phyloP scores from a whole-genome alignment of 2,797 vertebrate genomes.

The Choloepus didactylus region DNA sequence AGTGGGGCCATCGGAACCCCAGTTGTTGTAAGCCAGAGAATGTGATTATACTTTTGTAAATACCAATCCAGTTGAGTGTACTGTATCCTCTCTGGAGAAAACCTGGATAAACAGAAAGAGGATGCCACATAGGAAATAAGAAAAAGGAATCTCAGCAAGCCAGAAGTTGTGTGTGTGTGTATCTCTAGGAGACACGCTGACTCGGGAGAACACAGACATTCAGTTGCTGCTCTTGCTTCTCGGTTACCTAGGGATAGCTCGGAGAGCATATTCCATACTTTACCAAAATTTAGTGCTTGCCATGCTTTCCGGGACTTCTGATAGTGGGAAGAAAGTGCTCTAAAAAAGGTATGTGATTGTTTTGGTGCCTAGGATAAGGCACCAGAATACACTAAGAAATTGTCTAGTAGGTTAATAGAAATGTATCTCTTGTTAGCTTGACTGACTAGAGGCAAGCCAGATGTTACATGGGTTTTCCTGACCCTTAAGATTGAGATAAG shows the following conservation, averaged over 20 bases:
- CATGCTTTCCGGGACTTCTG: background rate
- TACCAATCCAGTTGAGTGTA: background rate
- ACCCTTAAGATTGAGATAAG: background rate
- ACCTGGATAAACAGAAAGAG: background rate
- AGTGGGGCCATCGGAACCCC: background rate
- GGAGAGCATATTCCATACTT: fast-evolving
- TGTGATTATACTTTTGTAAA: background rate
- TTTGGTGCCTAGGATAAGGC: background rate
- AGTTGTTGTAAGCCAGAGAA: background rate
- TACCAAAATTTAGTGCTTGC: background rate
- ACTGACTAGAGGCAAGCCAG: background rate
- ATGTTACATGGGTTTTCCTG: background rate
- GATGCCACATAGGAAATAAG: background rate
- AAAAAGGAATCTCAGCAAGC: background rate
- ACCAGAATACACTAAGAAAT: background rate
- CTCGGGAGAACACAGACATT: background rate
- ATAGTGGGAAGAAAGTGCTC: too few relatives aligned
- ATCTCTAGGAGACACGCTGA: fast-evolving
- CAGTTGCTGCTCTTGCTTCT: background rate
- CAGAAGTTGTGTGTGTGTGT: fast-evolving
- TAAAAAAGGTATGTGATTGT: background rate
- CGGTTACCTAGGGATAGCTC: fast-evolving
- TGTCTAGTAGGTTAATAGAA: background rate
- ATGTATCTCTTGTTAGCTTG: background rate
- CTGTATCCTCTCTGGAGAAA: background rate